A percentile compares a stretch with the other conserved stretches of the same genome.
phyloP scores from a whole-genome alignment of 2,888 invertebrate genomes.

The Pristionchus entomophagus region DNA sequence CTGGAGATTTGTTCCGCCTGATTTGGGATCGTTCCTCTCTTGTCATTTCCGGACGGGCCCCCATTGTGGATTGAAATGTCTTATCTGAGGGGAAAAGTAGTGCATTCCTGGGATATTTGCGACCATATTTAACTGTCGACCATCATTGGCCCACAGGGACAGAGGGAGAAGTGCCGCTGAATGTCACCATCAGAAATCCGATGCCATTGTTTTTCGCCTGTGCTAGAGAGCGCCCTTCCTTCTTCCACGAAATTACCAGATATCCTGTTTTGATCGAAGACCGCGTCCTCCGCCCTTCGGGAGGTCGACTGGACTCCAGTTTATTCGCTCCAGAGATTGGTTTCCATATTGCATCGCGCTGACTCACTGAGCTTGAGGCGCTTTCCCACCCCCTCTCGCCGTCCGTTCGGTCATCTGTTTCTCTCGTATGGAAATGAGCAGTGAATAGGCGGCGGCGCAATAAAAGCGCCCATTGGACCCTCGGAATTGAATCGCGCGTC shows the following conservation, averaged over 20 bases:
- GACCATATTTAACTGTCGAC: neutral
- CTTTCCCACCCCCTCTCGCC: neutral
- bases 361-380: neutral
- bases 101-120: conserved; percentile 13
- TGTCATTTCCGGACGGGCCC: neutral
- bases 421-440: conserved; percentile 15
- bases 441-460: neutral
- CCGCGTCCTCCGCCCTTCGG: neutral
- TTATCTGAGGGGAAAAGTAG: neutral
- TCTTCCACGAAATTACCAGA: neutral
- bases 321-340: neutral
- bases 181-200: conserved; percentile 12
- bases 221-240: neutral
- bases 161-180: neutral
- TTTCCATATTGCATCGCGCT: neutral
- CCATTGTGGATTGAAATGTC: neutral
- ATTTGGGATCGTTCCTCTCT: neutral
- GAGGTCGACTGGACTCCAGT: neutral
- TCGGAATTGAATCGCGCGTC: neutral
- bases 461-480: conserved; percentile 7
- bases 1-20: neutral
- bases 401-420: neutral
- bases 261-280: neutral
- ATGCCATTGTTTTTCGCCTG: neutral
- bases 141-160: neutral